Base-by-base conservation (phyloP, 2,113 vertebrate genomes). In the Proteles cristata region DNA sequence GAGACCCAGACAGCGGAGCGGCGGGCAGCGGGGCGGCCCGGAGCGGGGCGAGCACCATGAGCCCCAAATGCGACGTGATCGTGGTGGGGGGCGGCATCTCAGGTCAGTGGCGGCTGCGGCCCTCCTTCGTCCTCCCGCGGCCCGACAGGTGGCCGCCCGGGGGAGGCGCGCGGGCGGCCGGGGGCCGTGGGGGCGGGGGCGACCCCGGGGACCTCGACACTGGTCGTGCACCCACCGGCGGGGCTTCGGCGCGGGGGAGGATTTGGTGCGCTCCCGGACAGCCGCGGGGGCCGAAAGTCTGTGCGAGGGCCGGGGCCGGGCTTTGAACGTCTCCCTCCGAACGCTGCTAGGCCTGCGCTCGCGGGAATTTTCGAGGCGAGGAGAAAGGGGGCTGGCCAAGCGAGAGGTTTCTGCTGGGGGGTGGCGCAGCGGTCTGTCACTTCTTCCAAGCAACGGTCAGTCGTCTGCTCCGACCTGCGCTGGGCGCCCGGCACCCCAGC, bases 61-160 rank as follows among this genome's bases (percentile, higher is more conserved):
- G 98, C 94, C 98, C 98, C 99, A 99, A 98, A 88, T 99, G 98
- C 98, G 99, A 99, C 16, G 99, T 99, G 92, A 96, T 99, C 26
- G 99, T 99, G 96, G 98, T 99, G 96, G 99, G 99, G 88, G 99
- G 99, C 93, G 99, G 99, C 88, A 99, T 99, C 97, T 99, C 99
- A 99, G 99, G 99, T 99, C 94, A 98, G 99, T 98, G 0, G 5
- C 17, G 2, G 19, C 87, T 8, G 84, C 25, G 53, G 19, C 73
- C 39, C 45, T 93, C 39, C n/a, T 90, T 79, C 11, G 21, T 31
- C 23, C 6, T 48, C 45, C 11, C 0, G 35, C 53, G 31, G 65
- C 76, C 53, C 7, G 58, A 96, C 92, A 91, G 81, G 86, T 93
- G 94, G 87, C 26, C 8, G n/a, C 71, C 77, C 4, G 0, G 43